Evolutionary conservation across 2,797 vertebrate species (phyloP).

Genomic region (Ptychobarbus kaznakovi): DNA sequence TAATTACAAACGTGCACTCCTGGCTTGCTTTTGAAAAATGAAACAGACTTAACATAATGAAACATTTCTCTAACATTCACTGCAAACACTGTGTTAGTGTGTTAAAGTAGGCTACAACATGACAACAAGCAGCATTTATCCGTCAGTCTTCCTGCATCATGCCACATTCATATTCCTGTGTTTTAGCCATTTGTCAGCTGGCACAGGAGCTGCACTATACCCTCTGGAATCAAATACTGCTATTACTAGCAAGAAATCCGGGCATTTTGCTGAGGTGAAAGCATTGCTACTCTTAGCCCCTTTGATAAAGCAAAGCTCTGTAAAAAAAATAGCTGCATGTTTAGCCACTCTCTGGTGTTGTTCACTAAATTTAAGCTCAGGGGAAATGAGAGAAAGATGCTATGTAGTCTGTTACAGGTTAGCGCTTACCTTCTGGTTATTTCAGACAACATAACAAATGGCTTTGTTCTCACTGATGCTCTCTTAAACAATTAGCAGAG

Average conservation of each 20-base stretch:
- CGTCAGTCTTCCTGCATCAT: not conserved
- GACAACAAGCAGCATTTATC: not conserved
- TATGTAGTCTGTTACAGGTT: slow-evolving; percentile 11
- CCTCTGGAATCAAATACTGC: slow-evolving; percentile 1
- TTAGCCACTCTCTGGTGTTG: slow-evolving; percentile 17
- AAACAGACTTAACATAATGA: not conserved
- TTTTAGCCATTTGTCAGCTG: not conserved
- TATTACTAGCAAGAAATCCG: slow-evolving; percentile 5
- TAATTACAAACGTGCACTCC: not conserved
- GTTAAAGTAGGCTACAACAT: not conserved
- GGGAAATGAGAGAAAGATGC: not conserved
- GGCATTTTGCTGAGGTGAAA: slow-evolving; percentile 19
- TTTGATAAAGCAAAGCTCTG: not conserved
- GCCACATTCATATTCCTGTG: not conserved
- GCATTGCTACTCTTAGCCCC: not conserved
- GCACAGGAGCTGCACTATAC: not conserved
- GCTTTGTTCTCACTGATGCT: not conserved
- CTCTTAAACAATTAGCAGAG: not conserved
- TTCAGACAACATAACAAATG: slow-evolving; percentile 4
- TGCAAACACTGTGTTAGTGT: not conserved
- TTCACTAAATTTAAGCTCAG: not conserved
- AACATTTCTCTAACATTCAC: not conserved
- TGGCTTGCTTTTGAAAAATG: slow-evolving; percentile 3
- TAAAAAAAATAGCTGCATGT: not conserved
- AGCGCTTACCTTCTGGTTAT: slow-evolving; percentile 7